Percentiles rank a stretch among this genome's conserved stretches.
phyloP scores from a whole-genome alignment of 2,888 invertebrate genomes.

The Galerucella nymphaeae region DNA sequence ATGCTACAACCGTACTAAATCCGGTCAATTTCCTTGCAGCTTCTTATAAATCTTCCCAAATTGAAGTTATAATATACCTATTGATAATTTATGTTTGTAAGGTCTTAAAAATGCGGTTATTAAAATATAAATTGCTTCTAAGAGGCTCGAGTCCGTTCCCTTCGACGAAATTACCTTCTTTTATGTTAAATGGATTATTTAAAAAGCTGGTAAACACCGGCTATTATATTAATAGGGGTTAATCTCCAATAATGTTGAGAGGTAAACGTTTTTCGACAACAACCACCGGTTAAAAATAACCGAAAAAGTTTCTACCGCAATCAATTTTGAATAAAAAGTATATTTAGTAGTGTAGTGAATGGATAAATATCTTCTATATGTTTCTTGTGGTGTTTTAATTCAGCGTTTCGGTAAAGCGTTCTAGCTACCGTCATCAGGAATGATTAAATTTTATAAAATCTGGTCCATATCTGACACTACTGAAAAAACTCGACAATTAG shows the following conservation, averaged over 20 bases:
- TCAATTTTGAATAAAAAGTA: no score
- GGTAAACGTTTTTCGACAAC: background rate
- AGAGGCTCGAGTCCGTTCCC: conserved; percentile 44
- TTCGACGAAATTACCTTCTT: conserved; percentile 50
- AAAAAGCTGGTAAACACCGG: conserved; percentile 56
- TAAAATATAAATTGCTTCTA: conserved; percentile 51
- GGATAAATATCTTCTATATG: no score
- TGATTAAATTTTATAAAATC: no score
- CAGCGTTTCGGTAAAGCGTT: no score
- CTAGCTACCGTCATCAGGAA: no score
- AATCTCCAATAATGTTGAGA: conserved; percentile 44
- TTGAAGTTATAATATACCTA: conserved; percentile 35
- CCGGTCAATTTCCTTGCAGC: conserved; percentile 4
- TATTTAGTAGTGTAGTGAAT: no score
- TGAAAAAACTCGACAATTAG: no score
- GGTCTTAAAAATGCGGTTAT: conserved; percentile 49
- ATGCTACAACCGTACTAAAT: background rate
- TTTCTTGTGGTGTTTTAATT: no score
- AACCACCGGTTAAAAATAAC: background rate
- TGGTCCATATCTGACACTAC: no score
- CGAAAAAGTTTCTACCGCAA: background rate
- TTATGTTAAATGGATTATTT: conserved; percentile 57
- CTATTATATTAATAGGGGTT: conserved; percentile 56
- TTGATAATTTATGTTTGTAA: conserved; percentile 47
- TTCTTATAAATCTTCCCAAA: conserved; percentile 41